A percentile compares a stretch with the other conserved stretches of the same genome.
phyloP scores from a whole-genome alignment of 2,888 invertebrate species.

The Lasioglossum figueresi region DNA sequence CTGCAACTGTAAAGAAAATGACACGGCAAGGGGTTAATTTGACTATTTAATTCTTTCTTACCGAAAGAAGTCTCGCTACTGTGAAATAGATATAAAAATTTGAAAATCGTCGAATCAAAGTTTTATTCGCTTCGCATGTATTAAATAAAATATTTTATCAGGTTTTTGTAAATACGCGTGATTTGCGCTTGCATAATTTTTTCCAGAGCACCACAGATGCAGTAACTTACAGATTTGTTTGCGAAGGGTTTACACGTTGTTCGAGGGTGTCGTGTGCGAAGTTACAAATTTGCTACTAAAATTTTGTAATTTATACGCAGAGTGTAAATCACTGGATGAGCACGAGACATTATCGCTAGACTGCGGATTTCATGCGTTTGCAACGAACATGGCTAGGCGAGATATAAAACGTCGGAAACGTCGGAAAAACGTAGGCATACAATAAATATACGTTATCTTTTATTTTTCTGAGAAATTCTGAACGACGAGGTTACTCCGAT shows the following conservation, averaged over 20 bases:
- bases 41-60: too few relatives aligned
- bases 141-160: too few relatives aligned
- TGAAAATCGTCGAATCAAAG: too few relatives aligned
- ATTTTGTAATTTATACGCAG: not conserved
- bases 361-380: not conserved
- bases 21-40: too few relatives aligned
- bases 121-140: too few relatives aligned
- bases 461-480: too few relatives aligned
- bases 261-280: not conserved
- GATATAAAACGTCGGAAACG: not conserved
- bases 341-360: not conserved
- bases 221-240: not conserved
- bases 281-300: not conserved
- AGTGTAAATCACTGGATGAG: not conserved
- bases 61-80: too few relatives aligned
- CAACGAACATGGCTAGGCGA: not conserved
- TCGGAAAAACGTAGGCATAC: too few relatives aligned
- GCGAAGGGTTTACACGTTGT: not conserved
- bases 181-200: not conserved
- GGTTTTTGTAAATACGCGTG: not conserved
- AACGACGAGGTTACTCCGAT: not conserved
- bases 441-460: too few relatives aligned
- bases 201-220: not conserved
- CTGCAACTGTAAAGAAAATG: too few relatives aligned
- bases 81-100: too few relatives aligned